These are phyloP conservation scores for Brachypterus glaber DNA, from an alignment of 2,888 invertebrate genomes.

Conservation along the genomic window DNA sequence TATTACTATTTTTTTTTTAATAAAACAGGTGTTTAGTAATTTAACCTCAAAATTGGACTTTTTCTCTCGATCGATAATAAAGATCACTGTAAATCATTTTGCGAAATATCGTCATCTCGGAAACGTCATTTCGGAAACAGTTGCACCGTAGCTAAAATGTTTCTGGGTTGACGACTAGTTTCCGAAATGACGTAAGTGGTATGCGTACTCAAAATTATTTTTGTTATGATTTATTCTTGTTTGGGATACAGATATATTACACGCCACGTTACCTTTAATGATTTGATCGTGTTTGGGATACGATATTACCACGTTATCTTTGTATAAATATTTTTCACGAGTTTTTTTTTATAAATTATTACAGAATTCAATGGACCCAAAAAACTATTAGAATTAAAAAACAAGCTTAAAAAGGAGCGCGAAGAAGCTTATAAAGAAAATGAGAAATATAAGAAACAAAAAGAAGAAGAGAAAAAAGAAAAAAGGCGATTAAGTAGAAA, in stretches of 20 bases:
- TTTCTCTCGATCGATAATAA: background rate
- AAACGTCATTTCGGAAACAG: constrained; percentile 1
- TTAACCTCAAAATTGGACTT: background rate
- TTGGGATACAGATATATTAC: background rate
- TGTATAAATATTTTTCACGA: constrained; percentile 1
- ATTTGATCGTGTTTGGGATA: background rate
- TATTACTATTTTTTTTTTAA: background rate
- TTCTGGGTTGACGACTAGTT: background rate
- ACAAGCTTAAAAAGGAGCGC: background rate
- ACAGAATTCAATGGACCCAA: background rate
- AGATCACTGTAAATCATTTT: background rate
- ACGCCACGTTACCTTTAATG: background rate
- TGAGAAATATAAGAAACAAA: background rate
- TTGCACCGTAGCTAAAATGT: background rate
- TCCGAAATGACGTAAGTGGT: background rate
- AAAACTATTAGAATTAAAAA: background rate
- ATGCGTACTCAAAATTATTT: too few species aligned
- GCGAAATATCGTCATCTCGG: background rate
- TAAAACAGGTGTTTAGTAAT: background rate
- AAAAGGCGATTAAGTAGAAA: background rate
- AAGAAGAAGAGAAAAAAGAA: constrained; percentile 1
- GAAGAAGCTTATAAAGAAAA: too few species aligned
- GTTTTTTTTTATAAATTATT: constrained; percentile 1
- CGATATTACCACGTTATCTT: too few species aligned
- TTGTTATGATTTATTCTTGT: background rate